Evolutionary conservation across 2,113 vertebrate species (phyloP), one percentile per base, ranked within the genome.

Genomic region (Phoxinus phoxinus): DNA sequence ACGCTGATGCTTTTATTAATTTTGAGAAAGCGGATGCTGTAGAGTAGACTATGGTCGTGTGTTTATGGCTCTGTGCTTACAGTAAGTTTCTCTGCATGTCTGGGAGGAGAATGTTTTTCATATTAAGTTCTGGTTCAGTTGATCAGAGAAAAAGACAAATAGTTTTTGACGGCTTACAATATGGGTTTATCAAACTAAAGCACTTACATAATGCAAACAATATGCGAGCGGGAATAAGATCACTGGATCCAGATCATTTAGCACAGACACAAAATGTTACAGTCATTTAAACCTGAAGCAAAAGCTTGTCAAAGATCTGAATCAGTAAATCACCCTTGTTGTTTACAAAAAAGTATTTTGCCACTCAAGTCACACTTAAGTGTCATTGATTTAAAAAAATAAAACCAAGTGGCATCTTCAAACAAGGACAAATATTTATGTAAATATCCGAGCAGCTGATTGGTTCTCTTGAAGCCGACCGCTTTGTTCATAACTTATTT

Each of bases 1-100:
- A 80, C 77, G 10, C 32, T 76, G 35, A 75, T 56, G 30, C 30
- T 72, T 83, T 65, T 81, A 23, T 30, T 69, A 48, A 81, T 69
- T 82, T 10, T 15, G 63, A 67, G 7, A 10, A 5, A 59, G n/a
- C 7, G 12, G 25, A 74, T 44, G 15, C 10, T 6, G 3, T 21
- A 78, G 10, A 23, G 3, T 21, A 78, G 10, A 23, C 8, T 79
- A 59, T 21, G 41, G 19, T 41, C 6, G 21, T 78, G 32, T n/a
- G 32, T 59, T 56, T 41, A n/a, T 58, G 48, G 65, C 48, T 37
- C 53, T 37, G 53, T 32, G 11, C 23, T 79, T 58, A 59, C 51
- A n/a, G 30, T 23, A 41, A 59, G 41, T 58, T 79, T 3, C 67
- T 30, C 17, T 53, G 44, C 13, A 1, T 3, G 6, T 25, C 41